Evolutionary conservation across 2,888 invertebrate species (phyloP), one percentile per base, ranked within the genome.

Genomic region (Caenorhabditis doughertyi): DNA sequence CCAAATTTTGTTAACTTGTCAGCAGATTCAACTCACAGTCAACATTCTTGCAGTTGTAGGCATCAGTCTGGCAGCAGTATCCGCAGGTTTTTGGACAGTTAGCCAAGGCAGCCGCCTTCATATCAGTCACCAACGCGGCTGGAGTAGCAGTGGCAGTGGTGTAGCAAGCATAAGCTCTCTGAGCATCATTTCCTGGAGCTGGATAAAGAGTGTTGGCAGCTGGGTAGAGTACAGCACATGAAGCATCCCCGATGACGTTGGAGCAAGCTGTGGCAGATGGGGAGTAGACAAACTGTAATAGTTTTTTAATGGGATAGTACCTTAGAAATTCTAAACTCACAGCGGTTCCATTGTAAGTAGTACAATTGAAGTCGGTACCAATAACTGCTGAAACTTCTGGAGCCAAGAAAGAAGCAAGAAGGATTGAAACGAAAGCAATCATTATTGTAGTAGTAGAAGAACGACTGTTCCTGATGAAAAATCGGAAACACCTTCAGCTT

Each of bases 51-150:
- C 85, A 85, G 25, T 27, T 39, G 18, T 56, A 58, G 5, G 47
- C 72, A 21, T 73, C 76, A 13, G 85, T 84, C 21, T 81, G 29
- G 49, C 85, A 85, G 53, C 85, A 85, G 56, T 55, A 85, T 62
- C 81, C 84, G 55, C 85, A 85, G 23, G 79, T 71, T 23, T 82
- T 85, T 11, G 85, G 51, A 21, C 72, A 72, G 8, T 39, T 18
- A 0, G 60, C 39, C 23, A 72, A 2, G 2, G 72, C 72, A 16
- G 62, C 62, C 8, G 27, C 8, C 29, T 47, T 62, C 62, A 62
- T 62, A 23, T 62, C 62, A 18, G 29, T 4, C 5, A 58, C 58
- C 3, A 58, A 11, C 3, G 35, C 51, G 39, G 51, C 62, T 27
- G 29, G 60, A 8, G 44, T 62, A 13, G 72, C 47, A n/a, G 60